A percentile compares a stretch with the other conserved stretches of the same genome.
Evolutionary conservation across 2,113 vertebrate species (phyloP).

Genomic region (Caloenas nicobarica): DNA sequence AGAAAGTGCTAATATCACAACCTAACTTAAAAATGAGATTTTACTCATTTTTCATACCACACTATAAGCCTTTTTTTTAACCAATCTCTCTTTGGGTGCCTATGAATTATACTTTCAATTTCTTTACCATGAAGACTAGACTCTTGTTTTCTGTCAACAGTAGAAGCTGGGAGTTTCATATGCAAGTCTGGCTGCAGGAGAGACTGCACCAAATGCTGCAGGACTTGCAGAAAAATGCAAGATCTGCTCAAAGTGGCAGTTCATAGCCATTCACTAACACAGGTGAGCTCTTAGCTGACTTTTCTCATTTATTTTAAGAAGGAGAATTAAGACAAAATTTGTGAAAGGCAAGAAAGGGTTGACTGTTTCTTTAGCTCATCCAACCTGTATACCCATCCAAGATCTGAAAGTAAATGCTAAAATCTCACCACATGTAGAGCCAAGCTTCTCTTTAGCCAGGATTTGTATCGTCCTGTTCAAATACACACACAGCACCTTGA

Average conservation of each 20-base stretch:
- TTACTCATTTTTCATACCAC: background rate
- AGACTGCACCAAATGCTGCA: background rate
- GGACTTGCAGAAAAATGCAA: background rate
- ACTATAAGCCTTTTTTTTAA: background rate
- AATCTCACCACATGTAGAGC: background rate
- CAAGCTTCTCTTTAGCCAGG: background rate
- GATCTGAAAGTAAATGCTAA: background rate
- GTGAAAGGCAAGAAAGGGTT: background rate
- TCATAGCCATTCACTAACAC: background rate
- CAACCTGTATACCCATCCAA: background rate
- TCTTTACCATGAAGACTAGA: background rate
- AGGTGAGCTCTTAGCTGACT: background rate
- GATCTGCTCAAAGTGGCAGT: background rate
- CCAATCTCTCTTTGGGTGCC: background rate
- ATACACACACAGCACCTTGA: background rate
- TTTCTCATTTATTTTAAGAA: background rate
- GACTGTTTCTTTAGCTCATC: background rate
- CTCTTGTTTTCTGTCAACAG: background rate
- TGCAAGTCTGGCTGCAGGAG: background rate
- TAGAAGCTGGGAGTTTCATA: background rate
- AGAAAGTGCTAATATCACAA: background rate
- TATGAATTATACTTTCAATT: background rate
- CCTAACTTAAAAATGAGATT: background rate
- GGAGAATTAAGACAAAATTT: background rate
- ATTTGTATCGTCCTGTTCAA: background rate